Base-by-base conservation (phyloP, 2,888 invertebrate species). In the Caenorhabditis uteleia region DNA sequence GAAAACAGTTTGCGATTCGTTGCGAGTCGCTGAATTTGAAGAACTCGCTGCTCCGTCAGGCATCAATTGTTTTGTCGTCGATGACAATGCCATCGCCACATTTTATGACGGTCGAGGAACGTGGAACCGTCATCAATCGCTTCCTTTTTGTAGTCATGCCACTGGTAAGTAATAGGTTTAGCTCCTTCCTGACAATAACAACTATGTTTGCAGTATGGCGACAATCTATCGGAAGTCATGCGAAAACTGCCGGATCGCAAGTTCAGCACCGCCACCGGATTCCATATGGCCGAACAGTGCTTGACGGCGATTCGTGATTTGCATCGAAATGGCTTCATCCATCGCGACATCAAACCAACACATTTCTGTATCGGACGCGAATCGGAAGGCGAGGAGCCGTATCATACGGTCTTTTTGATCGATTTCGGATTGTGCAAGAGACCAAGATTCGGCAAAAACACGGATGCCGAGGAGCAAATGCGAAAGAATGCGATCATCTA, bases 1-100 rank as follows among this genome's bases (percentile, higher is more conserved):
- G 51, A 4, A 66, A 59, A 42, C 29, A 40, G n/a, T 66, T 66
- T 25, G 66, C 59, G 10, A 49, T 66, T 16, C 55, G 56, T 18
- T 66, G 66, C 42, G 66, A 66, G 21, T 59, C 66, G 47, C 39
- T 66, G 34, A 59, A 53, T 29, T 51, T 66, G 59, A 66, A 66
- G 34, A 54, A 51, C 16, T 66, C 66, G 59, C 49, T 66, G 14
- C 51, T 66, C 4, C 66, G 66, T 20, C 66, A 66, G 48, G 57
- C 57, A 36, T 66, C 66, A 7, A 45, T 51, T 5, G 66, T 66
- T 16, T 45, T 66, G 31, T 51, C 55, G 2, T 44, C 66, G 23
- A 36, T 59, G n/a, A 48, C 53, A 27, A 49, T 42, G 20, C 66
- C 59, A 10, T 66, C 66, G 1, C 59, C 48, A 10, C 46, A 26